Conservation (phyloP, 2,888 invertebrate genomes). For the Scaptomyza parva region DNA sequence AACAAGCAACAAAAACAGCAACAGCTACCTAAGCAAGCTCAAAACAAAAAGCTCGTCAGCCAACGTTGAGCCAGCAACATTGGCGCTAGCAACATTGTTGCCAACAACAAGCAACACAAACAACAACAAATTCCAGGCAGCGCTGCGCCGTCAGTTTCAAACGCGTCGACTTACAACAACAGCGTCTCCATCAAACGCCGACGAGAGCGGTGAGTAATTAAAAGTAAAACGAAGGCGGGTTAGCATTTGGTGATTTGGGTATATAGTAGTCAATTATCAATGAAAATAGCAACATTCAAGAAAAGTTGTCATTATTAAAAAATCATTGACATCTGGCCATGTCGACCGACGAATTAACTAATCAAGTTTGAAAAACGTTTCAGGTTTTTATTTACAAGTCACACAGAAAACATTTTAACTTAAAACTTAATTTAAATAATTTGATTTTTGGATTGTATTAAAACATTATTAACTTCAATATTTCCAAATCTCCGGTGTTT, state of each 20-base stretch:
- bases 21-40: constrained; percentile 50
- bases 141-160: constrained; percentile 78
- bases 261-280: background rate
- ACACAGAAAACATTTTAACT: too few species aligned
- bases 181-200: constrained; percentile 52
- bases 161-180: constrained; percentile 77
- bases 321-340: background rate
- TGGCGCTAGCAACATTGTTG: constrained; percentile 36
- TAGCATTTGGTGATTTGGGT: background rate
- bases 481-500: too few species aligned
- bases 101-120: constrained; percentile 55
- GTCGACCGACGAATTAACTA: too few species aligned
- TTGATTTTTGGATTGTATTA: too few species aligned
- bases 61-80: constrained; percentile 33
- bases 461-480: too few species aligned
- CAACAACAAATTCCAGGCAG: constrained; percentile 60
- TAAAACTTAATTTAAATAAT: too few species aligned
- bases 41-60: constrained; percentile 56
- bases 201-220: constrained; percentile 73
- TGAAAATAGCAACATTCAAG: background rate
- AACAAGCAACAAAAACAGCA: constrained; percentile 31
- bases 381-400: too few species aligned
- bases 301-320: background rate
- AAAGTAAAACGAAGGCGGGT: background rate
- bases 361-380: too few species aligned